phyloP scores from a whole-genome alignment of 1,140 invertebrate genomes.

The Leptinotarsa texana region DNA sequence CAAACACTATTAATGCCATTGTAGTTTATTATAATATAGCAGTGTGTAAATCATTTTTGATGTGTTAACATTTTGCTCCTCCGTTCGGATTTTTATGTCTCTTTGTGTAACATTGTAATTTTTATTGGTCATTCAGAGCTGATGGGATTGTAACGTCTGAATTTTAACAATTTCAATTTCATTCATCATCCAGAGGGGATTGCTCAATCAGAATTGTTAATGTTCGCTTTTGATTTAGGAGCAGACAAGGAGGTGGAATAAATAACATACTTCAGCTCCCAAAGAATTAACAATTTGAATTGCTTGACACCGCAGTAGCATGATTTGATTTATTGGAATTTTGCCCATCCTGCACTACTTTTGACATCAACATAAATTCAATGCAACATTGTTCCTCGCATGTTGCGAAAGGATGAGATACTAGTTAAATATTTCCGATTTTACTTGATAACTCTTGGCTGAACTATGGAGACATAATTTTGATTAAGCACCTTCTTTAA shows the following conservation, averaged over 20 bases:
- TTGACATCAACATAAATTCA: no score
- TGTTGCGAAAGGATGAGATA: no score
- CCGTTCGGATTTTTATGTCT: slow-evolving; percentile 10
- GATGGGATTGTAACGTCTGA: not conserved
- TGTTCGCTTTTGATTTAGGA: slow-evolving; percentile 1
- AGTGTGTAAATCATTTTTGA: slow-evolving; percentile 20
- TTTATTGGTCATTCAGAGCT: slow-evolving; percentile 4
- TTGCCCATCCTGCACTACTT: no score
- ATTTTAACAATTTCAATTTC: not conserved
- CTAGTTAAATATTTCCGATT: no score
- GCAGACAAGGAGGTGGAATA: slow-evolving; percentile 5
- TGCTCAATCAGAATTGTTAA: slow-evolving; percentile 3
- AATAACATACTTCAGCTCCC: not conserved
- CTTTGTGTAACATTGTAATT: slow-evolving; percentile 21
- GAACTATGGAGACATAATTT: no score
- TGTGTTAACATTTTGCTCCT: slow-evolving; percentile 20
- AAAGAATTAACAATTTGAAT: slow-evolving; percentile 1
- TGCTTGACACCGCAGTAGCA: no score
- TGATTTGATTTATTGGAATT: no score
- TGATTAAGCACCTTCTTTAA: no score
- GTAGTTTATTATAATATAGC: slow-evolving; percentile 14
- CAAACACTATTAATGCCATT: slow-evolving; percentile 9
- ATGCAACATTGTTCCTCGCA: no score
- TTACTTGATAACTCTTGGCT: no score
- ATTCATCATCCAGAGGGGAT: not conserved